These are phyloP conservation scores for Phymastichus coffea DNA, from an alignment of 1,140 invertebrate genomes.

Conservation along the genomic window DNA sequence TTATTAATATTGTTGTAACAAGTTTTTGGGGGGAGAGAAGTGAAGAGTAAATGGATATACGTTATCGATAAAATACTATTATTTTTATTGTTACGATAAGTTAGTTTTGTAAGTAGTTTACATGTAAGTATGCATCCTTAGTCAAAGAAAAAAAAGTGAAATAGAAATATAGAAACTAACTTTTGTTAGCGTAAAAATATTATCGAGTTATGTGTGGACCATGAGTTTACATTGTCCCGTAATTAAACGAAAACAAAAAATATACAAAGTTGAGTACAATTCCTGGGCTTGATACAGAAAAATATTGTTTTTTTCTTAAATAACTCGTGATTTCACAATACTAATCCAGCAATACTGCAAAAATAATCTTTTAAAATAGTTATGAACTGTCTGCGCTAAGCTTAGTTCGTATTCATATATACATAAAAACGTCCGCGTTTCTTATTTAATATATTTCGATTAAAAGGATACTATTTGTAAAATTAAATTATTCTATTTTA, in stretches of 20 bases:
- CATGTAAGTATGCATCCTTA: conserved; percentile 10
- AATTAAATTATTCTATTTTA: too few species aligned
- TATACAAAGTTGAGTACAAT: too few species aligned
- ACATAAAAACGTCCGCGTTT: background rate
- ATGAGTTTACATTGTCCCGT: too few species aligned
- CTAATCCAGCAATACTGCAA: too few species aligned
- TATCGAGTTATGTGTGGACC: too few species aligned
- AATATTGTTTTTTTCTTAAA: too few species aligned
- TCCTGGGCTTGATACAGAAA: too few species aligned
- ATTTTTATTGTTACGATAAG: conserved; percentile 30
- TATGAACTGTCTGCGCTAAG: too few species aligned
- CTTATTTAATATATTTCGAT: background rate
- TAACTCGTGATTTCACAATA: too few species aligned
- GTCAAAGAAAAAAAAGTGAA: conserved; percentile 9
- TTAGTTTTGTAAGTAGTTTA: conserved; percentile 19
- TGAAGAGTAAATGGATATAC: conserved; percentile 51
- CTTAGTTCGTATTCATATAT: too few species aligned
- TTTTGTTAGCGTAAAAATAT: background rate
- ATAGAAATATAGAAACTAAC: conserved; percentile 14
- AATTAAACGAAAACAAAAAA: background rate
- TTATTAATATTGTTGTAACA: conserved; percentile 23
- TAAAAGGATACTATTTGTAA: too few species aligned
- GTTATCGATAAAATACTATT: conserved; percentile 34
- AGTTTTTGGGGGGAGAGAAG: conserved; percentile 49
- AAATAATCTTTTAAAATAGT: too few species aligned